A percentile compares a stretch with the other conserved stretches of the same genome.
These are phyloP conservation scores for Acanthopagrus latus DNA, from an alignment of 2,797 vertebrate species.

Conservation along the genomic window DNA sequence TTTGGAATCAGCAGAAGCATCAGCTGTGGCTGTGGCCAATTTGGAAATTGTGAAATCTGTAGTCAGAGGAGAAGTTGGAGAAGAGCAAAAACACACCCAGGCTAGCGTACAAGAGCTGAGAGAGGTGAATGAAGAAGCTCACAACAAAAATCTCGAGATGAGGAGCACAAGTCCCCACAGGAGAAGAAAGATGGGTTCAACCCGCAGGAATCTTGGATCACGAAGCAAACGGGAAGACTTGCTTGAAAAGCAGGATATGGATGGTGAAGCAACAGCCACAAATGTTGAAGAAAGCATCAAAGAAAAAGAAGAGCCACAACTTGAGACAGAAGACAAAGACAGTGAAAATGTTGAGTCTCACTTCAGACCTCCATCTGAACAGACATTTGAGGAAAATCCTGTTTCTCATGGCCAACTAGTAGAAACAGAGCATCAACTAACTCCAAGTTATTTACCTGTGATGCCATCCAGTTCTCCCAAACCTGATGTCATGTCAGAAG, in stretches of 20 bases:
- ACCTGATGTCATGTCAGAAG: constrained; percentile 42
- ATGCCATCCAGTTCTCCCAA: constrained; percentile 18
- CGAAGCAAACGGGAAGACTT: constrained; percentile 43
- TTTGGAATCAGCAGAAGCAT: constrained; percentile 14
- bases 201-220: constrained; percentile 58
- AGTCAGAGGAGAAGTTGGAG: constrained; percentile 4
- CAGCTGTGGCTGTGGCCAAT: background rate
- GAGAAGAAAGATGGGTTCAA: constrained; percentile 75
- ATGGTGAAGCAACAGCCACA: constrained; percentile 17
- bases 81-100: background rate
- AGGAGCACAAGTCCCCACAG: constrained; percentile 38
- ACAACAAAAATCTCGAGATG: constrained; percentile 30
- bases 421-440: constrained; percentile 26
- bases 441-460: constrained; percentile 23
- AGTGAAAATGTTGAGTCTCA: constrained; percentile 15
- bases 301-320: constrained; percentile 29
- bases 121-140: constrained; percentile 15
- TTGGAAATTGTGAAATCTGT: constrained; percentile 16
- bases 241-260: constrained; percentile 35
- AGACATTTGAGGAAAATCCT: constrained; percentile 33
- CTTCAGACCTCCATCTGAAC: background rate
- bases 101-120: constrained; percentile 4
- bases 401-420: constrained; percentile 1
- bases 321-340: constrained; percentile 19
- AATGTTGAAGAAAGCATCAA: constrained; percentile 9